These are phyloP conservation scores for Forbesichthys agassizii DNA, from an alignment of 2,113 vertebrate genomes.

Conservation along the genomic window DNA sequence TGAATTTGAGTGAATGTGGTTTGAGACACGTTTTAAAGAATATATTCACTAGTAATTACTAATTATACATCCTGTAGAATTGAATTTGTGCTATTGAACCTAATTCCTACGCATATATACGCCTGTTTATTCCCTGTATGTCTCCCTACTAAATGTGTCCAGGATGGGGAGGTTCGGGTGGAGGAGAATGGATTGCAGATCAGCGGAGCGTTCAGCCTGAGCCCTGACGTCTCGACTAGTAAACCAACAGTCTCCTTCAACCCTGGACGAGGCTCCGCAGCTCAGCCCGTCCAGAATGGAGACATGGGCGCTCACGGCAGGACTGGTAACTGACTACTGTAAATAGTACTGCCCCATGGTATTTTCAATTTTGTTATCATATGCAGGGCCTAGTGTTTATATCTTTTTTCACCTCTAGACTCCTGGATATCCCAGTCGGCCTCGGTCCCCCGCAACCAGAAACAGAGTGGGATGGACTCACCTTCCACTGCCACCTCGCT, in stretches of 20 bases:
- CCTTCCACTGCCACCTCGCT: constrained; percentile 89
- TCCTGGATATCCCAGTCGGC: constrained; percentile 98
- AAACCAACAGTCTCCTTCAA: constrained; percentile 84
- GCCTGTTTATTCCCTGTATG: no score
- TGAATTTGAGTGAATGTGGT: no score
- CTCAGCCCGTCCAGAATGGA: constrained; percentile 92
- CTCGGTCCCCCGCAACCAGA: constrained; percentile 95
- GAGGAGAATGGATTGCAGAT: constrained; percentile 91
- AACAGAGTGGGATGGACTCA: constrained; percentile 92
- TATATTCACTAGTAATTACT: no score
- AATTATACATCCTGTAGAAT: no score
- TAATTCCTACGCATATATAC: no score
- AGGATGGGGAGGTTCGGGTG: constrained; percentile 53
- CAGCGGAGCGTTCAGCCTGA: constrained; percentile 89
- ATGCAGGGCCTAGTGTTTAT: neutral
- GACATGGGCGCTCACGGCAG: constrained; percentile 89
- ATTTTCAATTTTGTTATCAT: no score
- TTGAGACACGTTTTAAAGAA: no score
- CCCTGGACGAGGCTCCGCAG: constrained; percentile 86
- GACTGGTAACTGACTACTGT: constrained; percentile 78
- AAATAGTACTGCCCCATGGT: neutral
- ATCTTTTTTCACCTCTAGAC: constrained; percentile 72
- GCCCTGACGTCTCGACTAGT: constrained; percentile 68
- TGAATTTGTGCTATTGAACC: no score
- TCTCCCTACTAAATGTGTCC: constrained; percentile 1